phyloP scores from a whole-genome alignment of 2,888 invertebrate genomes.

The Lithophane leautieri region DNA sequence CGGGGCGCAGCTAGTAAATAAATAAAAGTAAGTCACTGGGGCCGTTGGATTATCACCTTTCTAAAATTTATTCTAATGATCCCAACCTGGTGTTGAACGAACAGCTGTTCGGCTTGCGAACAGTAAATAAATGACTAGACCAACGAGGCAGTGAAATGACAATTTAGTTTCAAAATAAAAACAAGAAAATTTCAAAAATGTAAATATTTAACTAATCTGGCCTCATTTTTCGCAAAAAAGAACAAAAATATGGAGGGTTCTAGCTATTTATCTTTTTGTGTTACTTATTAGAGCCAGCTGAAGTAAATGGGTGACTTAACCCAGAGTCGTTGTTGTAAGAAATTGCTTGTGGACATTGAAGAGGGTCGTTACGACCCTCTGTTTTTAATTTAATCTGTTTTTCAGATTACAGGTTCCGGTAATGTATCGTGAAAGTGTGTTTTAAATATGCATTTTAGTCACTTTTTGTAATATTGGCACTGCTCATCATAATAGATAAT shows the following conservation, averaged over 20 bases:
- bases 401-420: constrained; percentile 41
- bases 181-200: background rate
- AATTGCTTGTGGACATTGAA: constrained; percentile 60
- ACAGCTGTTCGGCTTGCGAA: background rate
- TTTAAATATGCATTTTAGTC: constrained; percentile 14
- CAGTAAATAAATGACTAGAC: background rate
- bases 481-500: background rate
- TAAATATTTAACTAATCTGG: background rate
- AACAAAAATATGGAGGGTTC: constrained; percentile 31
- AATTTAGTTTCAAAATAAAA: background rate
- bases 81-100: fast-evolving
- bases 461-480: background rate
- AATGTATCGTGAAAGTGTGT: constrained; percentile 33
- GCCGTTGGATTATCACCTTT: background rate
- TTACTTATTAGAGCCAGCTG: constrained; percentile 60
- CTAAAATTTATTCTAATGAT: background rate
- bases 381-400: constrained; percentile 60
- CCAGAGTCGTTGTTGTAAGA: constrained; percentile 53
- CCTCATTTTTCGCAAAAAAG: background rate
- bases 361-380: constrained; percentile 55
- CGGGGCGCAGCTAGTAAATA: too few relatives aligned
- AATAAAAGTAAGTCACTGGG: background rate
- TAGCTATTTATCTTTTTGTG: constrained; percentile 47
- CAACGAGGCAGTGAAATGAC: background rate
- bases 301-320: constrained; percentile 61